Evolutionary conservation across 2,113 vertebrate genomes (phyloP).

Genomic region (Dipodomys spectabilis): DNA sequence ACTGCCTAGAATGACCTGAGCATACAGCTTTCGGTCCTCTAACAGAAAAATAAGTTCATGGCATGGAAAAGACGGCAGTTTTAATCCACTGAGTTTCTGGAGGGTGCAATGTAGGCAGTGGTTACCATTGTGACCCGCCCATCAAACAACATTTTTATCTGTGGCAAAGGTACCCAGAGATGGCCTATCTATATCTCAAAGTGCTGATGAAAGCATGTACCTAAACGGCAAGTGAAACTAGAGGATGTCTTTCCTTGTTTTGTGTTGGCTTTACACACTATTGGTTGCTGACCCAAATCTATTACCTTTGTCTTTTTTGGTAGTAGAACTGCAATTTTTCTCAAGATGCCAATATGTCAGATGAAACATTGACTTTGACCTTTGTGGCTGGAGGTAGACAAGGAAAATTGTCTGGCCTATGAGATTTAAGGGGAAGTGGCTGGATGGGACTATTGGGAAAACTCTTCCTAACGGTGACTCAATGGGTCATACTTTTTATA

Average conservation of each 20-base stretch:
- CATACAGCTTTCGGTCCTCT: background rate
- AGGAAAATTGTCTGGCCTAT: background rate
- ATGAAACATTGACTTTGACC: background rate
- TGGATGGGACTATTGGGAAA: background rate
- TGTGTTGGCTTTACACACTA: background rate
- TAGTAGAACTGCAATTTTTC: background rate
- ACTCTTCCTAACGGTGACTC: background rate
- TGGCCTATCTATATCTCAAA: background rate
- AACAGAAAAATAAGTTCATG: background rate
- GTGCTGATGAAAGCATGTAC: background rate
- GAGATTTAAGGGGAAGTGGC: background rate
- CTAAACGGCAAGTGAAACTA: background rate
- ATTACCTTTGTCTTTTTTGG: background rate
- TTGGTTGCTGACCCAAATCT: background rate
- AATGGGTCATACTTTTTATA: rapidly evolving
- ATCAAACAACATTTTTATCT: too few species aligned
- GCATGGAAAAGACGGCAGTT: background rate
- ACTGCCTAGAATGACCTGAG: background rate
- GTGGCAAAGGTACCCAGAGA: background rate
- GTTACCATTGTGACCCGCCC: too few species aligned
- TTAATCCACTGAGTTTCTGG: background rate
- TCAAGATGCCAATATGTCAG: background rate
- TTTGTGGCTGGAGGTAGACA: background rate
- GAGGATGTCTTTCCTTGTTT: background rate
- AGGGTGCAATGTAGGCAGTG: background rate